Base-by-base conservation (phyloP, 1,140 invertebrate species). In the Ooceraea biroi region DNA sequence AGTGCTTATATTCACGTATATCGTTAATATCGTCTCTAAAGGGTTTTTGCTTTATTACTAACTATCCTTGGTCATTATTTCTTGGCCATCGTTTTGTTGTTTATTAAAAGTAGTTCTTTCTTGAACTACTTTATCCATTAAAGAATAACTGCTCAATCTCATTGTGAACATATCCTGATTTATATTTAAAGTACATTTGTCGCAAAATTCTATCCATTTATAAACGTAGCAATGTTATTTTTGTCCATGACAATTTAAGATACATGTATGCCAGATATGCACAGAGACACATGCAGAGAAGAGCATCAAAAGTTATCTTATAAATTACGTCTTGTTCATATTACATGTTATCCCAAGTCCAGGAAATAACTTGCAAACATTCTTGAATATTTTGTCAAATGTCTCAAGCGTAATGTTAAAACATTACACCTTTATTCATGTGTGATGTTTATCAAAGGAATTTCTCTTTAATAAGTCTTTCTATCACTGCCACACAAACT, bases 151-250 rank as follows among this genome's bases (percentile, higher is more conserved):
- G 91, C 58, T 91, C 90, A 83, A 91, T 91, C 83, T 88, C 92
- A 89, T 93, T 89, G 91, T 90, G 89, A 82, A 91, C 89, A 86
- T 91, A 87, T 85, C 91, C 83, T n/a, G 87, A 87, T 88, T 91
- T 92, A 84, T 91, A 85, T 83, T 90, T 91, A 85, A 86, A 88
- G 63, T 85, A 77, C 91, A 92, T 92, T 90, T 92, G 92, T 82
- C 89, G 89, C 84, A 87, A 86, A 85, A 91, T 90, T 83, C 87
- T 90, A 92, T 92, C 93, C 93, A 94, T 94, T 93, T 93, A 94
- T 92, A 86, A 89, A 89, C 86, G 91, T 83, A 58, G 71, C 52
- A 44, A 73, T 58, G 60, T 52, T 84, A 89, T 57, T 68, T 58
- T 71, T 58, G 83, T 86, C 76, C 76, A 84, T 80, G 69, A 84